phyloP scores from a whole-genome alignment of 2,797 vertebrate species.

The Sternarchorhynchus goeldii region DNA sequence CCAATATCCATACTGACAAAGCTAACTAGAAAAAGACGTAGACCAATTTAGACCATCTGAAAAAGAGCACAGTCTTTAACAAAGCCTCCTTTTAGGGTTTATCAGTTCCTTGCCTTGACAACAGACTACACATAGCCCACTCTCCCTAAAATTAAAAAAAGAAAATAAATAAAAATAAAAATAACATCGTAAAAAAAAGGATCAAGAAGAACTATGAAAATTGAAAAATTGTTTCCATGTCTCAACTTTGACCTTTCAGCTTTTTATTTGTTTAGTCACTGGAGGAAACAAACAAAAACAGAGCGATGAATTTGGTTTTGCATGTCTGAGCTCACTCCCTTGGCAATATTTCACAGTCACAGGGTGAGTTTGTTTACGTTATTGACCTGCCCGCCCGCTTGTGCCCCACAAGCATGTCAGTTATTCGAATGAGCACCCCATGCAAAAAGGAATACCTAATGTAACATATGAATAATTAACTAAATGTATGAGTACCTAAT shows the following conservation, averaged over 20 bases:
- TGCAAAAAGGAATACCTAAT: constrained; percentile 46
- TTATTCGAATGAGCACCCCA: constrained; percentile 30
- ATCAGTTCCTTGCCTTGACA: constrained; percentile 56
- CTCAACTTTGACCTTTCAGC: constrained; percentile 56
- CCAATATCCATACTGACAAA: constrained; percentile 20
- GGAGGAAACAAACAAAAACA: constrained; percentile 49
- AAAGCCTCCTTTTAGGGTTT: constrained; percentile 38
- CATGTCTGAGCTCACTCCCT: constrained; percentile 43
- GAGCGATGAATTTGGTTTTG: constrained; percentile 47
- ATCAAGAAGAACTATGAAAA: constrained; percentile 57
- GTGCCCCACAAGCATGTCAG: constrained; percentile 24
- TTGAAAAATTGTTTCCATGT: constrained; percentile 62
- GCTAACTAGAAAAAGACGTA: constrained; percentile 42
- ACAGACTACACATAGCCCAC: constrained; percentile 52
- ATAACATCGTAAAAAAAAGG: constrained; percentile 55
- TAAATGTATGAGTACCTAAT: too few species aligned
- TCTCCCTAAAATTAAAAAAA: constrained; percentile 49
- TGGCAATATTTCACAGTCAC: constrained; percentile 43
- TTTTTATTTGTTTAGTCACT: constrained; percentile 60
- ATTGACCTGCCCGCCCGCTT: constrained; percentile 44
- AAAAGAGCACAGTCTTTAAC: constrained; percentile 40
- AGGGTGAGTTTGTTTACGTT: constrained; percentile 55
- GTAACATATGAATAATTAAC: not conserved
- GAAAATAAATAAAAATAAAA: constrained; percentile 56
- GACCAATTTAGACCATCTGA: constrained; percentile 41